Evolutionary conservation across 1,140 invertebrate species (phyloP).

Genomic region (Lucilia sericata): DNA sequence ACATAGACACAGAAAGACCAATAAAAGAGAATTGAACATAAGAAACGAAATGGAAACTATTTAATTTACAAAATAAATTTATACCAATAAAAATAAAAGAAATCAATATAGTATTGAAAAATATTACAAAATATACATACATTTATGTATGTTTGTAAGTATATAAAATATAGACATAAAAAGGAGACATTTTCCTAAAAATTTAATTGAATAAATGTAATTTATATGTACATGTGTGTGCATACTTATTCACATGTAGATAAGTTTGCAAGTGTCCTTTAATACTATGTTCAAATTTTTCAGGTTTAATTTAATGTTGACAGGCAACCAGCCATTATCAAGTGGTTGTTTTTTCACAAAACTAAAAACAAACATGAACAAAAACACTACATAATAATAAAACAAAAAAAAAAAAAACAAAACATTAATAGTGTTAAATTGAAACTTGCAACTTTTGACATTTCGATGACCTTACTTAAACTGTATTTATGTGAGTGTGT

Average conservation of each 20-base stretch:
- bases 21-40: too few species aligned
- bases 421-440: slow-evolving; percentile 46
- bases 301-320: background rate
- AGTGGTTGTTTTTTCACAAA: background rate
- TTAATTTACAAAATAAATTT: too few species aligned
- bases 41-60: too few species aligned
- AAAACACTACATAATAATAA: background rate
- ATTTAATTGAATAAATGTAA: background rate
- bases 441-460: slow-evolving; percentile 66
- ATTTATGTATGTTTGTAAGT: too few species aligned
- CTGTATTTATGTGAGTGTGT: background rate
- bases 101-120: too few species aligned
- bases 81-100: too few species aligned
- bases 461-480: slow-evolving; percentile 64
- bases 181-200: background rate
- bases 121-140: too few species aligned
- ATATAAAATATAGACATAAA: background rate
- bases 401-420: background rate
- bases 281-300: background rate
- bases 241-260: too few species aligned
- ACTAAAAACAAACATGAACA: background rate
- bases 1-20: too few species aligned
- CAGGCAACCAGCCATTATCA: background rate
- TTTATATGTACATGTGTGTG: background rate
- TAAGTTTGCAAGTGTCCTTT: background rate